A percentile compares a stretch with the other conserved stretches of the same genome.
Evolutionary conservation across 2,888 invertebrate species (phyloP).

Genomic region (Melitaea athalia): DNA sequence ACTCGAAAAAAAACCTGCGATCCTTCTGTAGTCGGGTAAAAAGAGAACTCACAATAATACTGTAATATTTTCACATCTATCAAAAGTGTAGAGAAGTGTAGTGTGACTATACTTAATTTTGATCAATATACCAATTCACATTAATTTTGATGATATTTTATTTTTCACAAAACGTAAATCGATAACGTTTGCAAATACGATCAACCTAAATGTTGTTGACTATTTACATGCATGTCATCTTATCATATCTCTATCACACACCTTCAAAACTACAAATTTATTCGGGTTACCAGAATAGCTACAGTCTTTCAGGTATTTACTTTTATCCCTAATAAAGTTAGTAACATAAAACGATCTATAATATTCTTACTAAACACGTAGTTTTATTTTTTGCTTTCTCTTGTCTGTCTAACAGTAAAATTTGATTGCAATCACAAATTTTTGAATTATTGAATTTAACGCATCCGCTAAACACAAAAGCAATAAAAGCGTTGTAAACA

Average conservation of each 20-base stretch:
- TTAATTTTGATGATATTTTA: background rate
- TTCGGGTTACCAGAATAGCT: conserved; percentile 33
- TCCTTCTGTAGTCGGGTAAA: no score
- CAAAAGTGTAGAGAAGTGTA: no score
- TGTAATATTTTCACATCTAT: no score
- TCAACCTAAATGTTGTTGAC: conserved; percentile 24
- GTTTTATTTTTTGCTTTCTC: conserved; percentile 36
- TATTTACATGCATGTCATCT: conserved; percentile 13
- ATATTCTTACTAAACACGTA: conserved; percentile 32
- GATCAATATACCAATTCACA: background rate
- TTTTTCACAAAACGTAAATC: background rate
- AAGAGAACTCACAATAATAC: no score
- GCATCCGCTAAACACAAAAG: conserved; percentile 3
- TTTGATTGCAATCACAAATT: conserved; percentile 34
- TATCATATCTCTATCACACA: conserved; percentile 35
- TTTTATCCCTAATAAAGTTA: conserved; percentile 37
- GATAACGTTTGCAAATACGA: conserved; percentile 1
- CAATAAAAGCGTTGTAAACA: background rate
- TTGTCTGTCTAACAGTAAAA: conserved; percentile 32
- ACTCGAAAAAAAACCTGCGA: no score
- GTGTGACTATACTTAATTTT: no score
- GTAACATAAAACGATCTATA: conserved; percentile 34
- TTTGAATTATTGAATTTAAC: conserved; percentile 22
- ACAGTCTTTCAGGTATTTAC: conserved; percentile 29
- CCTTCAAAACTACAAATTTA: conserved; percentile 28